These are phyloP conservation scores for Dolichoris vasculosae DNA, from an alignment of 1,140 invertebrate species.

Conservation along the genomic window DNA sequence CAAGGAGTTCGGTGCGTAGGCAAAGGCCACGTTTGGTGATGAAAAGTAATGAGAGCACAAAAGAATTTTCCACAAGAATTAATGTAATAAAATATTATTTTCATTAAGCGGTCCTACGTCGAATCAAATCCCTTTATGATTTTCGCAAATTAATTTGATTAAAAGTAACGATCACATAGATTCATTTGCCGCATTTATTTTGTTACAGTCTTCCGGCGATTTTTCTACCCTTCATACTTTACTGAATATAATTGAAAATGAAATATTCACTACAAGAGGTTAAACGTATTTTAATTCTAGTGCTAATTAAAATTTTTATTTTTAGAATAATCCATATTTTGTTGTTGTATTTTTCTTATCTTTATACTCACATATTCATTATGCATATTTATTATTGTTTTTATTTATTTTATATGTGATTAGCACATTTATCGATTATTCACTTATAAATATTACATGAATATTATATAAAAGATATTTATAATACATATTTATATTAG, in stretches of 20 bases:
- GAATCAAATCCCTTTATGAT: conserved; percentile 9
- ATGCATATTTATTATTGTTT: not conserved
- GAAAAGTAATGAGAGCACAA: conserved; percentile 33
- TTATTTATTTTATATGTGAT: no score
- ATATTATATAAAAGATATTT: not conserved
- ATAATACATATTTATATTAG: not conserved
- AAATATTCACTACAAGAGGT: not conserved
- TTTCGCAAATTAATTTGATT: conserved; percentile 48
- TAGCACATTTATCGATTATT: no score
- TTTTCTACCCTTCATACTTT: conserved; percentile 3
- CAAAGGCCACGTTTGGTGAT: not conserved
- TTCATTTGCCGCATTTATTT: conserved; percentile 9
- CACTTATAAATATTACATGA: not conserved
- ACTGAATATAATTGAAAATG: not conserved
- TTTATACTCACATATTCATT: no score
- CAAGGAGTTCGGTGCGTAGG: not conserved
- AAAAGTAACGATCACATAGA: conserved; percentile 17
- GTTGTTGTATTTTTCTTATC: not conserved
- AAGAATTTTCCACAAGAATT: conserved; percentile 36
- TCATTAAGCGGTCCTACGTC: not conserved
- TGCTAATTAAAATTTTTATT: conserved; percentile 3
- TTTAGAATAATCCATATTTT: not conserved
- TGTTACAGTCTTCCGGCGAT: not conserved
- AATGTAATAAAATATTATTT: conserved; percentile 43
- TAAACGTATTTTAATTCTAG: conserved; percentile 18